Evolutionary conservation across 2,888 invertebrate species (phyloP), one percentile per base, ranked within the genome.

Genomic region (Empis stercorea): DNA sequence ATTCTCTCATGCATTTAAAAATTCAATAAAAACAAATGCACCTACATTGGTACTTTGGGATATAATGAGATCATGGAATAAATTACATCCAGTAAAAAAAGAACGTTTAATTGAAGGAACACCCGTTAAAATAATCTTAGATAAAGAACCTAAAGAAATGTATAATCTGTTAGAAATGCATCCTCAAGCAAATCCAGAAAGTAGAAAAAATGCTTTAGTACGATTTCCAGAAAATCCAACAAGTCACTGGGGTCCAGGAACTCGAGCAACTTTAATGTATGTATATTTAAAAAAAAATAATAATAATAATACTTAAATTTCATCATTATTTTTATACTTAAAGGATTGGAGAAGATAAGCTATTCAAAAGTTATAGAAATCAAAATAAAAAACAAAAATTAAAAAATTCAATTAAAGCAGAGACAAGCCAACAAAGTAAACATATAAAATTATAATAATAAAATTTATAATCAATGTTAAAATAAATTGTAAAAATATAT

Each of bases 1-100:
- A 0, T 82, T 81, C 58, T 92, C 96, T 0, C 99, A 99, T 71
- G 86, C 88, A 47, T 78, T 79, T 52, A 87, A 84, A 61, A 79
- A 80, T 54, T 92, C 94, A 0, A 73, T 97, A 17, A 99, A 99
- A 71, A 97, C 97, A 0, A 75, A 87, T 62, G 97, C 97, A 4
- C 93, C 99, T 0, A 70, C 81, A 36, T 68, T 73, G 2, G 74
- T 94, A 10, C 61, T 99, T 15, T 99, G 97, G 97, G 95, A 96
- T 66, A 79, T 96, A 47, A 75, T 96, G 56, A 73, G 92, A 50
- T 76, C 79, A 41, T 93, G 92, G 91, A 81, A 78, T 55, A 75
- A 75, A 53, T 61, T 68, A 0, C 79, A 84, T 64, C 85, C 86
- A 0, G 75, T 79, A 4, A 80, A 76, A 52, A 67, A 75, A 27